A percentile compares a stretch with the other conserved stretches of the same genome.
Conservation (phyloP, 2,113 vertebrate genomes). For the Zapus hudsonius region DNA sequence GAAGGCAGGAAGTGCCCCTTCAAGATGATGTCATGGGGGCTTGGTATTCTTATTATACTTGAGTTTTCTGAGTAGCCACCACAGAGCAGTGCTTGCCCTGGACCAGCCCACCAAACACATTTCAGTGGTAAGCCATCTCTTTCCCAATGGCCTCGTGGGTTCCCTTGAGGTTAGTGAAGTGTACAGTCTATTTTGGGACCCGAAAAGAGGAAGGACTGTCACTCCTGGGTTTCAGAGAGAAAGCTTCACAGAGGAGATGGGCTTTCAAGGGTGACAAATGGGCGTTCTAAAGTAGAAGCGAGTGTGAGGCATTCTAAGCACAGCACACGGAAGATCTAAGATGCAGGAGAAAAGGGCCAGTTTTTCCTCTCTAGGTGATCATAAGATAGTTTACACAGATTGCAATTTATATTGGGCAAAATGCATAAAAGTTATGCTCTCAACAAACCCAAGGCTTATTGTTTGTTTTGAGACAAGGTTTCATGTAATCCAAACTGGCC, state of each 20-base stretch:
- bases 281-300: not conserved
- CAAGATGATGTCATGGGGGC: constrained; percentile 29
- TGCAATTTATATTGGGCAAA: not conserved
- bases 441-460: not conserved
- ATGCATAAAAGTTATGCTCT: not conserved
- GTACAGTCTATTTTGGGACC: not conserved
- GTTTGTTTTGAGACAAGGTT: not conserved
- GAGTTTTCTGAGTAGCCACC: not conserved
- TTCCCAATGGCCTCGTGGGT: not conserved
- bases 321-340: not conserved
- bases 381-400: not conserved
- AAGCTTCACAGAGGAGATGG: not conserved
- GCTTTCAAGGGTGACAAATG: not conserved
- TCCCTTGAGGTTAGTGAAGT: not conserved
- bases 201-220: not conserved
- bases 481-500: not conserved
- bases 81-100: not conserved
- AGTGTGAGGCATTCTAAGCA: not conserved
- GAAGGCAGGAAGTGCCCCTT: constrained; percentile 23
- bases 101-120: not conserved
- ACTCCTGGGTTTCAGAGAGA: not conserved
- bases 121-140: not conserved
- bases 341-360: not conserved
- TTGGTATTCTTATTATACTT: not conserved
- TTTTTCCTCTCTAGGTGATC: not conserved